Evolutionary conservation across 2,113 vertebrate genomes (phyloP).

Genomic region (Plotosus lineatus): DNA sequence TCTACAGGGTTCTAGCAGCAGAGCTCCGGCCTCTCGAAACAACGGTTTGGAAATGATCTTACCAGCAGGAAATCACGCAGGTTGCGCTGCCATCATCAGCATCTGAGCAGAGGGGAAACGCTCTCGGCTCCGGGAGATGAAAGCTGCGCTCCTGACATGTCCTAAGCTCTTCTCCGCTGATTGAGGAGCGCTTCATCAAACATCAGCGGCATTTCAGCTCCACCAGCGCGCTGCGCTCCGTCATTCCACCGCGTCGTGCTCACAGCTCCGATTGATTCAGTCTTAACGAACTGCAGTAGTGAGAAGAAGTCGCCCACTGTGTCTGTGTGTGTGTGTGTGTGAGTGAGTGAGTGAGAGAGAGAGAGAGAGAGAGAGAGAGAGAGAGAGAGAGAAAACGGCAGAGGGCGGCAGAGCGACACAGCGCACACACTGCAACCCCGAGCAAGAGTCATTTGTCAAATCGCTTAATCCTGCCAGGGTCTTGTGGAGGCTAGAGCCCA

Average conservation of each 20-base stretch:
- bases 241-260: conserved; percentile 52
- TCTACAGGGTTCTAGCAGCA: too few relatives aligned
- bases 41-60: conserved; percentile 55
- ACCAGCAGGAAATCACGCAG: conserved; percentile 68
- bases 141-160: conserved; percentile 52
- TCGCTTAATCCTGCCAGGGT: too few relatives aligned
- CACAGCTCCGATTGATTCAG: conserved; percentile 58
- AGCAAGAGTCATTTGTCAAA: background rate
- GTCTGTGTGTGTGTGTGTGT: background rate
- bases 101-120: conserved; percentile 62
- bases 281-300: conserved; percentile 59
- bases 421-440: conserved; percentile 31
- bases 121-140: conserved; percentile 52
- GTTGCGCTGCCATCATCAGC: conserved; percentile 67
- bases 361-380: background rate
- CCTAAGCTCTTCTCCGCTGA: conserved; percentile 57
- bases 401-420: conserved; percentile 65
- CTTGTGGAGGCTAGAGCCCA: too few relatives aligned
- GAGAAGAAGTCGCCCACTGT: conserved; percentile 45
- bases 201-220: conserved; percentile 36
- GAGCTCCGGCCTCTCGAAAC: conserved; percentile 2
- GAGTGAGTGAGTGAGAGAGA: background rate
- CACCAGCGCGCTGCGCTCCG: conserved; percentile 51
- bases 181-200: conserved; percentile 56
- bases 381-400: conserved; percentile 51